Conservation (phyloP, 2,113 vertebrate species). For the Clarias magur region DNA sequence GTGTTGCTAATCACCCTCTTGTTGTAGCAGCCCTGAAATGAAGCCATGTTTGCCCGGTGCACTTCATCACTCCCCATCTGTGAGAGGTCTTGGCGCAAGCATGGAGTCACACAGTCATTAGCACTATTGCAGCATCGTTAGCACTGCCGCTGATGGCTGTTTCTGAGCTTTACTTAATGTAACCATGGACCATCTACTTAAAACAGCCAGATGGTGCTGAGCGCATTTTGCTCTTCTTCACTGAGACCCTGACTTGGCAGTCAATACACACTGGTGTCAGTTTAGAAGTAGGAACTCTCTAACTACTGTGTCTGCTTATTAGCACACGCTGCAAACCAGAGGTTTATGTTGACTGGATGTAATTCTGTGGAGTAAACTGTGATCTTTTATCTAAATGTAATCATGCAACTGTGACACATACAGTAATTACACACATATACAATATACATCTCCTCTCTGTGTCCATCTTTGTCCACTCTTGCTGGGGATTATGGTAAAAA, state of each 20-base stretch:
- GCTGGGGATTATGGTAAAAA: background rate
- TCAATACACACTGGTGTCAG: background rate
- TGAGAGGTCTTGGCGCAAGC: background rate
- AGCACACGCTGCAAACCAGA: background rate
- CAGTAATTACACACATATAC: background rate
- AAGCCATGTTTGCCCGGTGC: background rate
- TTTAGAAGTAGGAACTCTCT: background rate
- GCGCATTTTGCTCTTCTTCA: slow-evolving; percentile 11
- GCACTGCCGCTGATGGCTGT: slow-evolving; percentile 20
- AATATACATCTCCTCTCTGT: background rate
- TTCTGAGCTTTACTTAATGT: slow-evolving; percentile 40
- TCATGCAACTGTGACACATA: background rate
- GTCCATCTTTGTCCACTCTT: background rate
- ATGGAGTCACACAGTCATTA: slow-evolving; percentile 10
- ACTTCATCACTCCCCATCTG: slow-evolving; percentile 23
- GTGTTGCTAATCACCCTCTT: background rate
- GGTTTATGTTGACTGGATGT: slow-evolving; percentile 5
- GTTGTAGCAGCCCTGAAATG: slow-evolving; percentile 4
- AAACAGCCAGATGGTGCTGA: slow-evolving; percentile 34
- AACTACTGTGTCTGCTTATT: slow-evolving; percentile 1
- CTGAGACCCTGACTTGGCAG: slow-evolving; percentile 31
- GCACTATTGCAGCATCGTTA: background rate
- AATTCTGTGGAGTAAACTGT: background rate
- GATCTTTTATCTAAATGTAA: background rate
- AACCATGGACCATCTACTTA: slow-evolving; percentile 17